Evolutionary conservation across 1,140 invertebrate genomes (phyloP), one percentile per base, ranked within the genome.

Genomic region (Anadara kagoshimensis): DNA sequence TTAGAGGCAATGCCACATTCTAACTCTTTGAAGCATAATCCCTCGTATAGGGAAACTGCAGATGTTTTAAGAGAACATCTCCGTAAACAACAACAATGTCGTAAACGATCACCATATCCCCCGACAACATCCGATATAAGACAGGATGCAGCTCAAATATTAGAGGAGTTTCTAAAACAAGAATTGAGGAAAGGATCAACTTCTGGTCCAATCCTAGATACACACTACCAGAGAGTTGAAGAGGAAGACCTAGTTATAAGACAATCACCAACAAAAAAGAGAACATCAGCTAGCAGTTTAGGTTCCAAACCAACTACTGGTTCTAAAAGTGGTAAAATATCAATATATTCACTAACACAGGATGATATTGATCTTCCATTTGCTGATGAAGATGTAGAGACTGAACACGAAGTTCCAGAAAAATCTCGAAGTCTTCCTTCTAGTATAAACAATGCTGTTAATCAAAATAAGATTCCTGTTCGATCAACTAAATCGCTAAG

Each of bases 101-200:
- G 45, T 18, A 64, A 61, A 14, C 11, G n/a, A 16, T 57, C 54
- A 14, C 41, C 24, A 18, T 45, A 61, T 29, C 49, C 62, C 24
- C 47, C 36, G 14, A 68, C 67, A n/a, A 70, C 67, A 7, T 53
- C 78, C 18, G 80, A 83, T 49, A 65, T 83, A 2, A 76, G 72
- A 16, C 45, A 69, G 22, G 82, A 82, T 64, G 80, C 79, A 16
- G 63, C 67, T 18, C 73, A 64, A 58, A 82, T 83, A 49, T 57
- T 83, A 20, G 80, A 82, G 24, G 70, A 82, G 68, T 74, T 82
- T 51, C 65, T 83, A 12, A 62, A 74, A 45, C 68, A 74, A 45
- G 73, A 73, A 44, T 16, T 78, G 16, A 4, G 20, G 63, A 77
- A 36, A 24, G 61, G 43, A 53, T 57, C 54, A 11, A 59, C 45